Evolutionary conservation across 2,888 invertebrate genomes (phyloP).

Genomic region (Brachypalpus laphriformis): DNA sequence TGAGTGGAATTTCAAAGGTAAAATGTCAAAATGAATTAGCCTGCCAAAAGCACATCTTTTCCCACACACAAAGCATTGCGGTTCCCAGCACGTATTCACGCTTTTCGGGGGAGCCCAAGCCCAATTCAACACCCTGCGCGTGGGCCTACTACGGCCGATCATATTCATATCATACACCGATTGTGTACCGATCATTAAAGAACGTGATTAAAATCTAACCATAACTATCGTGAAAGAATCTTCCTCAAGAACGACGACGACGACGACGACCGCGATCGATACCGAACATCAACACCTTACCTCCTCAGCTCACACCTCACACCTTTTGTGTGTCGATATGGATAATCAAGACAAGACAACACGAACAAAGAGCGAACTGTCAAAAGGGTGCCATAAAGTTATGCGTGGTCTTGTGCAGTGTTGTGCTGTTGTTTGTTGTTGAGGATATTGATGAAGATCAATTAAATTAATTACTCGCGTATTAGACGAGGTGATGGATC

Average conservation of each 20-base stretch:
- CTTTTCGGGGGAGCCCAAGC: conserved; percentile 27
- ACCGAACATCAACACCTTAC: conserved; percentile 26
- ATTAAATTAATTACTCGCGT: conserved; percentile 73
- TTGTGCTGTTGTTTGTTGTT: conserved; percentile 13
- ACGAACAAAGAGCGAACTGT: conserved; percentile 48
- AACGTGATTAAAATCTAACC: conserved; percentile 74
- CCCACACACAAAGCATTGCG: conserved; percentile 56
- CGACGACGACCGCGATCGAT: not conserved
- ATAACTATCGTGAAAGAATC: conserved; percentile 68
- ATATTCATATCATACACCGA: conserved; percentile 72
- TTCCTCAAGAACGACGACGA: not conserved
- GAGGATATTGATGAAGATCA: conserved; percentile 69
- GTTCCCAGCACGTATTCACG: conserved; percentile 63
- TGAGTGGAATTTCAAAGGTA: conserved; percentile 54
- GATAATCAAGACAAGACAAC: conserved; percentile 37
- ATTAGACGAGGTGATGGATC: conserved; percentile 61
- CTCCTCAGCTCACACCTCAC: conserved; percentile 65
- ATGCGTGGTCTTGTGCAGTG: conserved; percentile 47
- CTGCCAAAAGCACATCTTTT: conserved; percentile 44
- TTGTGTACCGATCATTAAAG: conserved; percentile 66
- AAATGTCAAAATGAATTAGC: conserved; percentile 28
- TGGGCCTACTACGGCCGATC: conserved; percentile 54
- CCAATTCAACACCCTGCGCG: conserved; percentile 37
- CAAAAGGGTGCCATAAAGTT: conserved; percentile 72
- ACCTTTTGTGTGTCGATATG: conserved; percentile 44